phyloP scores from a whole-genome alignment of 2,797 vertebrate species.

The Gymnoscopelus braueri region DNA sequence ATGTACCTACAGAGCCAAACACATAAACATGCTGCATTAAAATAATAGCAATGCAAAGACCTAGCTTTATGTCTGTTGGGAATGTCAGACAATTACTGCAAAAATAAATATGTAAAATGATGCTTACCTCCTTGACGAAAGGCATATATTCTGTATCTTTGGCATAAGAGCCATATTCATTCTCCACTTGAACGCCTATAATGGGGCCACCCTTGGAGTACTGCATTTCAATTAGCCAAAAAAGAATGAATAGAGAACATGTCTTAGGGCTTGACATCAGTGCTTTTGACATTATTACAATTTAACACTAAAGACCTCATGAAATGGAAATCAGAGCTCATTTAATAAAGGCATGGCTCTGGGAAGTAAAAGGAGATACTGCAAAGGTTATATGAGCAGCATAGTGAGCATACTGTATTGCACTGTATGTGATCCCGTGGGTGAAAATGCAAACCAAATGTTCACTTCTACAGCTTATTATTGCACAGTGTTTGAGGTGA shows the following conservation, averaged over 20 bases:
- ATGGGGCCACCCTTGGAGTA: constrained; percentile 86
- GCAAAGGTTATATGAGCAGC: constrained; percentile 6
- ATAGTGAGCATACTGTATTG: not conserved
- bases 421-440: not conserved
- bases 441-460: not conserved
- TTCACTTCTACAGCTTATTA: not conserved
- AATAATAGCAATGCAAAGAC: no score
- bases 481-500: not conserved
- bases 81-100: not conserved
- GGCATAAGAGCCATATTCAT: constrained; percentile 92
- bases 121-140: constrained; percentile 86
- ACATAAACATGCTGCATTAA: no score
- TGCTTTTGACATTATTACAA: constrained; percentile 12
- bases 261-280: constrained; percentile 32
- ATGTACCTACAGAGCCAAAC: no score
- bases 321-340: constrained; percentile 33
- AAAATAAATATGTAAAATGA: not conserved
- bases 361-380: constrained; percentile 15
- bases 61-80: no score
- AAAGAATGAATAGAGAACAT: constrained; percentile 32
- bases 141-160: constrained; percentile 86
- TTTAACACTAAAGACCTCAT: constrained; percentile 30
- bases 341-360: constrained; percentile 16
- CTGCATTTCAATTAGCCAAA: constrained; percentile 49
- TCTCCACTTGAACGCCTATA: constrained; percentile 94